phyloP scores from a whole-genome alignment of 2,113 vertebrate species.

The Calyptommatus sinebrachiatus region DNA sequence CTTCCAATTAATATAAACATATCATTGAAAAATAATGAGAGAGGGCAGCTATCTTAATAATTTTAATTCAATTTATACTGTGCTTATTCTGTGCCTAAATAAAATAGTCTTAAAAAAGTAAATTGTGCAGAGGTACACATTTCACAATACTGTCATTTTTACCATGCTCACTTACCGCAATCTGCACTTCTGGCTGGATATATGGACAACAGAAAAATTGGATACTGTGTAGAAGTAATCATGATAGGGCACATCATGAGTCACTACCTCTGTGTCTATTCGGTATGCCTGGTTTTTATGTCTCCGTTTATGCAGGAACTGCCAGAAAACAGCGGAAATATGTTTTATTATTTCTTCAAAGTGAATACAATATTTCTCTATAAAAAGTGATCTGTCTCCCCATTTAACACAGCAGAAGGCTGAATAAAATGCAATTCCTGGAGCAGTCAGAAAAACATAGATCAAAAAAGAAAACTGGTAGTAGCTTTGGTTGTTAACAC shows the following conservation, averaged over 20 bases:
- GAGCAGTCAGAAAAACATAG: no score
- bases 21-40: background rate
- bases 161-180: slow-evolving; percentile 77
- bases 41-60: background rate
- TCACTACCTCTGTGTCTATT: slow-evolving; percentile 87
- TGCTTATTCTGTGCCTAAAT: no score
- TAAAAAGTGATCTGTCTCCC: background rate
- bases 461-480: no score
- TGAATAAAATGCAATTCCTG: no score
- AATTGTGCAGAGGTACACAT: background rate
- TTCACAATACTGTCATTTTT: background rate
- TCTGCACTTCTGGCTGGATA: slow-evolving; percentile 85
- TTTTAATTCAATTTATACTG: no score
- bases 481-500: no score
- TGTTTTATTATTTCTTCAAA: background rate
- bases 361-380: background rate
- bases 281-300: slow-evolving; percentile 86
- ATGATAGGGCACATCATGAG: slow-evolving; percentile 94
- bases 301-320: slow-evolving; percentile 88
- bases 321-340: slow-evolving; percentile 30
- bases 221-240: slow-evolving; percentile 96
- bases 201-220: slow-evolving; percentile 84
- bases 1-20: no score
- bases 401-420: no score
- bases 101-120: background rate